phyloP scores from a whole-genome alignment of 2,797 vertebrate species.

The Pipistrellus nathusii region DNA sequence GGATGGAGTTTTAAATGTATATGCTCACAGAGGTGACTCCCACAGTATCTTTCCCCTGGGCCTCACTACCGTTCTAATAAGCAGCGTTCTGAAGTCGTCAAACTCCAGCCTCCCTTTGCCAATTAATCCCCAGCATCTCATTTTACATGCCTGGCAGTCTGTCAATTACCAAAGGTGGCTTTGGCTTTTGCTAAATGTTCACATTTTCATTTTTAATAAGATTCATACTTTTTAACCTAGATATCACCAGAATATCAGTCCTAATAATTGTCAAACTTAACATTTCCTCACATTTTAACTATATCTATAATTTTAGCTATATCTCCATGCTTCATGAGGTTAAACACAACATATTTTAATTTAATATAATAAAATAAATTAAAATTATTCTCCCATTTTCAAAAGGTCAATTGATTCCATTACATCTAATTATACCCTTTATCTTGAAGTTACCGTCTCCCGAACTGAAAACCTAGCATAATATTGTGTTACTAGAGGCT shows the following conservation, averaged over 20 bases:
- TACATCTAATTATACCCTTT: background rate
- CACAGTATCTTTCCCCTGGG: slow-evolving; percentile 27
- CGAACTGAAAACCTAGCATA: background rate
- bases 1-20: slow-evolving; percentile 45
- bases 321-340: background rate
- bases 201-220: slow-evolving; percentile 30
- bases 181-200: slow-evolving; percentile 38
- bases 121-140: slow-evolving; percentile 34
- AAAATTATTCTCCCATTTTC: background rate
- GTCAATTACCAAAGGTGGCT: slow-evolving; percentile 17
- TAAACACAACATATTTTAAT: background rate
- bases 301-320: background rate
- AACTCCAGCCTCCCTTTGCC: background rate
- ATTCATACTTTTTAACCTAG: background rate
- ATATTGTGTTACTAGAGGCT: background rate
- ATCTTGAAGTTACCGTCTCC: background rate
- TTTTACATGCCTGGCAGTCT: slow-evolving; percentile 33
- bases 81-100: slow-evolving; percentile 30
- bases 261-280: background rate
- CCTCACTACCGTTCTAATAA: slow-evolving; percentile 12
- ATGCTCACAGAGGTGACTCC: slow-evolving; percentile 13
- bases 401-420: background rate
- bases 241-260: background rate
- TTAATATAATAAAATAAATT: background rate
- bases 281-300: background rate